Evolutionary conservation across 37 sponge, comb jelly and placozoan genomes (phyloP).

Genomic region (Cladorhizidae sp.): DNA sequence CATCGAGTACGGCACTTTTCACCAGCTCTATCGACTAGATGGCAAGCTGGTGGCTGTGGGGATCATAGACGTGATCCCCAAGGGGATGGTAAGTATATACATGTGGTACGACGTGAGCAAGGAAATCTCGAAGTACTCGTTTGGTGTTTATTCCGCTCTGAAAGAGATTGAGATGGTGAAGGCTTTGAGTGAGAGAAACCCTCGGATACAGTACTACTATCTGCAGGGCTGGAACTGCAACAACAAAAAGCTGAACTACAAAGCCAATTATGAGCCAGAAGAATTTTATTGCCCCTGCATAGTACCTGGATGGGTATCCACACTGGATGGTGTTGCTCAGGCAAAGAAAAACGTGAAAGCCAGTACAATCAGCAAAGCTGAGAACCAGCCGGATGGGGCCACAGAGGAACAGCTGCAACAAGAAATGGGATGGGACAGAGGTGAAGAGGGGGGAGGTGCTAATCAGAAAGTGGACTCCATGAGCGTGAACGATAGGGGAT

Average conservation of each 20-base stretch:
- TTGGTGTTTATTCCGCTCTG: constrained; percentile 92
- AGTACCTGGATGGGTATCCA: constrained; percentile 59
- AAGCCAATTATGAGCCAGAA: constrained; percentile 84
- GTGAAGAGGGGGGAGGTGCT: neutral
- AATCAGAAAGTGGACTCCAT: neutral
- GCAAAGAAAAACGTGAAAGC: constrained; percentile 20
- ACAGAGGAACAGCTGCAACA: neutral
- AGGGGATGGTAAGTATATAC: constrained; percentile 89
- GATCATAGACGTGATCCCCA: constrained; percentile 84
- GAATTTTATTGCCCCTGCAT: constrained; percentile 87
- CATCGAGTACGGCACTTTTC: constrained; percentile 80
- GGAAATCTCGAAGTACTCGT: constrained; percentile 78
- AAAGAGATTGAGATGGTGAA: constrained; percentile 85
- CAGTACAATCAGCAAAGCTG: neutral
- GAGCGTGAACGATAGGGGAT: neutral
- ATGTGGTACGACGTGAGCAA: constrained; percentile 86
- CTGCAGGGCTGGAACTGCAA: constrained; percentile 84
- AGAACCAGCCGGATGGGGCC: neutral
- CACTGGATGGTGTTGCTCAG: constrained; percentile 47
- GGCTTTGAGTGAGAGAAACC: constrained; percentile 45
- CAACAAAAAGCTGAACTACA: constrained; percentile 88
- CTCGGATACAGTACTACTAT: constrained; percentile 83
- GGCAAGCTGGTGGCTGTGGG: constrained; percentile 88
- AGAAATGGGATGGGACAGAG: neutral
- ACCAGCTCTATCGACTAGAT: constrained; percentile 84